These are phyloP conservation scores for Ptychadena robeensis DNA, from an alignment of 2,797 vertebrate genomes.

Conservation along the genomic window DNA sequence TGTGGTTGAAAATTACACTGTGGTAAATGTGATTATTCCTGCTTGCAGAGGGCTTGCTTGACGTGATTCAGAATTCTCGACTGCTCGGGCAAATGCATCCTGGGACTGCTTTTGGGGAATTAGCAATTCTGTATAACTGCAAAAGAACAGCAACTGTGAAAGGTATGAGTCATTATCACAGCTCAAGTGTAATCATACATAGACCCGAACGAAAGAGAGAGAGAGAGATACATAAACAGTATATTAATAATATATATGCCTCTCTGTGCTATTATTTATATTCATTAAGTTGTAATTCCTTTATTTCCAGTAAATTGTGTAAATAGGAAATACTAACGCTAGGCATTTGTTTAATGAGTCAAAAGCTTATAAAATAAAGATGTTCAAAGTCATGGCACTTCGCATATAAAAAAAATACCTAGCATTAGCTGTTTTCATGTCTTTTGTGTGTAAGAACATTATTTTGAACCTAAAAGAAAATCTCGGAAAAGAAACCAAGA, in stretches of 20 bases:
- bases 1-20: conserved; percentile 1
- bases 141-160: conserved; percentile 82
- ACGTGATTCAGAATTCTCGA: conserved; percentile 79
- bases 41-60: conserved; percentile 76
- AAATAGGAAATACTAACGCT: background rate
- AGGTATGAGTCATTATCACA: conserved; percentile 69
- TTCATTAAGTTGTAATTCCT: conserved; percentile 16
- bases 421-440: too few relatives aligned
- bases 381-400: background rate
- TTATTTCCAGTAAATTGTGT: background rate
- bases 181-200: background rate
- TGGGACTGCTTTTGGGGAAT: conserved; percentile 80
- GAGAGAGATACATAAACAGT: conserved; percentile 27
- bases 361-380: background rate
- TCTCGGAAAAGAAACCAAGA: too few relatives aligned
- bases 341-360: background rate
- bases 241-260: conserved; percentile 17
- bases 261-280: background rate
- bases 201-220: background rate
- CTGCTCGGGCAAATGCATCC: conserved; percentile 78
- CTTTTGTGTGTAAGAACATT: too few relatives aligned
- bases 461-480: too few relatives aligned
- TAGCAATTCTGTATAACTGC: conserved; percentile 84
- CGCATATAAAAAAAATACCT: too few relatives aligned
- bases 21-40: conserved; percentile 24